phyloP scores from a whole-genome alignment of 2,113 vertebrate species.

The Pluvianellus socialis region DNA sequence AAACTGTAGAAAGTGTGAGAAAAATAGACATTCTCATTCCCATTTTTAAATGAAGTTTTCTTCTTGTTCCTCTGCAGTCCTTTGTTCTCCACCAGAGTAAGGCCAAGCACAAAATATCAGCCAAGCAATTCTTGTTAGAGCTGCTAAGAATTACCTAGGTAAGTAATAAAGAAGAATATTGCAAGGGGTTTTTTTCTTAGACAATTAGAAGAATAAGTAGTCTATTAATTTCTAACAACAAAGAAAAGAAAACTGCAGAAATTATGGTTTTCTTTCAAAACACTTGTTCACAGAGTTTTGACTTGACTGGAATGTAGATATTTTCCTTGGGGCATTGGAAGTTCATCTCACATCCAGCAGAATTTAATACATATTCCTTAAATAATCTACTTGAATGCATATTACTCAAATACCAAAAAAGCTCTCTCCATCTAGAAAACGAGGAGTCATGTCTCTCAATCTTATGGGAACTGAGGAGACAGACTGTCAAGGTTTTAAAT shows the following conservation, averaged over 20 bases:
- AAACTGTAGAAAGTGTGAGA: not conserved
- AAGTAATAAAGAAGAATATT: not conserved
- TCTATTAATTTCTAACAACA: not conserved
- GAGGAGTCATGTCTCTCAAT: not conserved
- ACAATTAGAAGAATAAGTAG: not conserved
- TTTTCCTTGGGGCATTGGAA: not conserved
- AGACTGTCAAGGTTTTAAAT: constrained; percentile 1
- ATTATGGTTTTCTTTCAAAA: not conserved
- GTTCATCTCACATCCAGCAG: not conserved
- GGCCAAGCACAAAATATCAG: not conserved
- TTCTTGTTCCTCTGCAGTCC: not conserved
- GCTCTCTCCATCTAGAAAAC: not conserved
- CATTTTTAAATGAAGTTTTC: not conserved
- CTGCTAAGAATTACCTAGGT: not conserved
- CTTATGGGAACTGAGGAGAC: not conserved
- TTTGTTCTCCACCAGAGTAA: not conserved
- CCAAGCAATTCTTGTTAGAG: not conserved
- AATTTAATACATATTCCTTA: constrained; percentile 1
- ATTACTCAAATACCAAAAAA: not conserved
- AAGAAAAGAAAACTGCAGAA: not conserved
- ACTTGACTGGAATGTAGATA: not conserved
- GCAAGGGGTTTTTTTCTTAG: fast-evolving
- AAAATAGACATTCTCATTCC: not conserved
- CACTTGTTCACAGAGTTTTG: not conserved
- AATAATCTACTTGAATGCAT: not conserved